These are phyloP conservation scores for Catotricha subobsoleta DNA, from an alignment of 2,888 invertebrate genomes.

Conservation along the genomic window DNA sequence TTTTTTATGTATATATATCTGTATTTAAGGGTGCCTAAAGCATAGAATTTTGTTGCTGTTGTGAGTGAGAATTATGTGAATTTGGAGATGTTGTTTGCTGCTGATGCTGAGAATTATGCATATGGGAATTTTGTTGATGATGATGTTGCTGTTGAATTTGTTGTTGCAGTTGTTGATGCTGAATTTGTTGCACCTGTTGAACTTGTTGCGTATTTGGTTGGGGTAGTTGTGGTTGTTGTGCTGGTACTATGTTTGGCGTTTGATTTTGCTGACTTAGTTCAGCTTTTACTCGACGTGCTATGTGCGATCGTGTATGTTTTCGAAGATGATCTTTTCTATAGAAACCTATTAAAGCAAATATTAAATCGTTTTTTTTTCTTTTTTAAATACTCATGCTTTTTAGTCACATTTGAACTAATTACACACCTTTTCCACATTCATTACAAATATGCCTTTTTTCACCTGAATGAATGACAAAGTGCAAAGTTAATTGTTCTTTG, in stretches of 20 bases:
- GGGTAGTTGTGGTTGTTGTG: conserved; percentile 15
- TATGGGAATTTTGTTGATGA: conserved; percentile 11
- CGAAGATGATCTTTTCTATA: conserved; percentile 75
- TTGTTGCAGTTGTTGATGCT: no score
- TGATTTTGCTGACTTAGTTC: conserved; percentile 51
- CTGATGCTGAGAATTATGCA: conserved; percentile 6
- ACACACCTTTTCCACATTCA: conserved; percentile 60
- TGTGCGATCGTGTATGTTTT: conserved; percentile 70
- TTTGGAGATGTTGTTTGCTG: background rate
- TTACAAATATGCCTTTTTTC: conserved; percentile 72
- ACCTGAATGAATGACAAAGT: conserved; percentile 79
- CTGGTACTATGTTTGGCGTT: conserved; percentile 10
- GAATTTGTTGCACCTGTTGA: conserved; percentile 33
- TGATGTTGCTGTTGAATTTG: conserved; percentile 14
- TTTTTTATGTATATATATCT: no score
- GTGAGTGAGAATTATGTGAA: background rate
- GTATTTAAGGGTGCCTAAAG: no score
- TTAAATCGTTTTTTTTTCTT: no score
- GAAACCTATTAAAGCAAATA: no score
- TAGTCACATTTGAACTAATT: conserved; percentile 12
- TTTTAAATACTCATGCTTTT: no score
- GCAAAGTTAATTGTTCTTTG: conserved; percentile 72
- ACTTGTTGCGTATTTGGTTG: conserved; percentile 30
- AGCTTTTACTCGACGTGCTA: conserved; percentile 68
- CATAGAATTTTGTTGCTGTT: background rate